These are phyloP conservation scores for Anadara kagoshimensis DNA, from an alignment of 1,140 invertebrate species.

Conservation along the genomic window DNA sequence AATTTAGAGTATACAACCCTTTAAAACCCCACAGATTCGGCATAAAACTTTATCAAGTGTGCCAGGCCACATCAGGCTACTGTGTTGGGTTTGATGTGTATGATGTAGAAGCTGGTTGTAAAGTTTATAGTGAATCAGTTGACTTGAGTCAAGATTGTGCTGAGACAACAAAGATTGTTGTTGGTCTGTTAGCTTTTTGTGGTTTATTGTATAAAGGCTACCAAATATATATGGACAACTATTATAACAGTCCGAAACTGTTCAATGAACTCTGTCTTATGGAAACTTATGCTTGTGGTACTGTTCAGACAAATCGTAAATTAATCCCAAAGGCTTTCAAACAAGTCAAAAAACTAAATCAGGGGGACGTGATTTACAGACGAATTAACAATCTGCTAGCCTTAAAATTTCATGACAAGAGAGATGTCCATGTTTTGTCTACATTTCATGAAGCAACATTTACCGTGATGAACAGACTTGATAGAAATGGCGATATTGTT, in stretches of 20 bases:
- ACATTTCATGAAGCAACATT: slow-evolving; percentile 27
- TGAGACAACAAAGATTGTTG: slow-evolving; percentile 24
- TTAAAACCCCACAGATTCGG: slow-evolving; percentile 40
- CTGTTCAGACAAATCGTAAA: slow-evolving; percentile 29
- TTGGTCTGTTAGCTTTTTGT: slow-evolving; percentile 30
- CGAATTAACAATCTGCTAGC: slow-evolving; percentile 23
- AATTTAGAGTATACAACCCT: slow-evolving; percentile 43
- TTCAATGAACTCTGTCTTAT: slow-evolving; percentile 25
- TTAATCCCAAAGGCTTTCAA: slow-evolving; percentile 25
- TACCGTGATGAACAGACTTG: slow-evolving; percentile 7
- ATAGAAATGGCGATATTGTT: slow-evolving; percentile 23
- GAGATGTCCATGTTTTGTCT: slow-evolving; percentile 34
- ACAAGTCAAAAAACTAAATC: slow-evolving; percentile 13
- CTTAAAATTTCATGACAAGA: slow-evolving; percentile 29
- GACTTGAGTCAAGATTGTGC: background rate
- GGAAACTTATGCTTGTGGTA: slow-evolving; percentile 38
- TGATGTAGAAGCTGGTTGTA: slow-evolving; percentile 13
- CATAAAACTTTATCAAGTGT: slow-evolving; percentile 33
- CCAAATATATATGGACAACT: slow-evolving; percentile 44
- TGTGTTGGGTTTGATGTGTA: slow-evolving; percentile 31
- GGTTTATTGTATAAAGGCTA: slow-evolving; percentile 37
- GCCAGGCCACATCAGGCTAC: slow-evolving; percentile 29
- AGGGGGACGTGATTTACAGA: slow-evolving; percentile 10
- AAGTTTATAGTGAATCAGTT: slow-evolving; percentile 15
- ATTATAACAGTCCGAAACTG: slow-evolving; percentile 30